Conservation (phyloP, 2,797 vertebrate species). For the Liasis olivaceus region DNA sequence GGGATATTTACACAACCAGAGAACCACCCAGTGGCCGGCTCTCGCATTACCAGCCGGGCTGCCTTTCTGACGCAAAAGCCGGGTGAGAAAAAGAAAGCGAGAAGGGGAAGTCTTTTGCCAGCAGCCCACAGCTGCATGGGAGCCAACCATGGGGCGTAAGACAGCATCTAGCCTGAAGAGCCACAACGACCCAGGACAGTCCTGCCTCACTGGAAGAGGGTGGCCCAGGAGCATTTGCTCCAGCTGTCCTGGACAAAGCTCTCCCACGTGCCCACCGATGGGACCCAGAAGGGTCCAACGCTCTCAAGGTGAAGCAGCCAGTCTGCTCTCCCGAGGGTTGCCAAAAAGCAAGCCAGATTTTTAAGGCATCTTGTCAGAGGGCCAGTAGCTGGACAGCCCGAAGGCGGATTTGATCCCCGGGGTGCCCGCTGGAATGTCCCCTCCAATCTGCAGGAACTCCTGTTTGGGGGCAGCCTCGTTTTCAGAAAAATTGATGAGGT, state of each 20-base stretch:
- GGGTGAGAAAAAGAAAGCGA: rapidly evolving
- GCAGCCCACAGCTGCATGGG: not conserved
- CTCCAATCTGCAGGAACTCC: not conserved
- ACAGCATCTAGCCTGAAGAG: not conserved
- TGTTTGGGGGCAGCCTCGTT: not conserved
- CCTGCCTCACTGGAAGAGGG: not conserved
- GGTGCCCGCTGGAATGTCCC: not conserved
- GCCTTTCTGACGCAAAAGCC: not conserved
- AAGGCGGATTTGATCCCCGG: not conserved
- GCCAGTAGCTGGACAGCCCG: no score
- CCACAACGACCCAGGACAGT: not conserved
- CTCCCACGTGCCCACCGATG: no score
- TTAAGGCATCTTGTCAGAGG: no score
- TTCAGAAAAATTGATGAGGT: not conserved
- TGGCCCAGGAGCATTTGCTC: not conserved
- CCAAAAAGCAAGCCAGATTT: not conserved
- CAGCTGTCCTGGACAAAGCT: not conserved
- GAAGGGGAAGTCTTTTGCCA: not conserved
- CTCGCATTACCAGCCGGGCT: not conserved
- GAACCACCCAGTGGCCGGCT: not conserved
- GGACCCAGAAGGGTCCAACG: not conserved
- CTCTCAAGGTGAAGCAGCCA: not conserved
- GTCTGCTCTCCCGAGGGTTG: not conserved
- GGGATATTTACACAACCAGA: not conserved
- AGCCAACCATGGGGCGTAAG: not conserved